phyloP scores from a whole-genome alignment of 2,113 vertebrate genomes.

The Eubucco bourcierii region DNA sequence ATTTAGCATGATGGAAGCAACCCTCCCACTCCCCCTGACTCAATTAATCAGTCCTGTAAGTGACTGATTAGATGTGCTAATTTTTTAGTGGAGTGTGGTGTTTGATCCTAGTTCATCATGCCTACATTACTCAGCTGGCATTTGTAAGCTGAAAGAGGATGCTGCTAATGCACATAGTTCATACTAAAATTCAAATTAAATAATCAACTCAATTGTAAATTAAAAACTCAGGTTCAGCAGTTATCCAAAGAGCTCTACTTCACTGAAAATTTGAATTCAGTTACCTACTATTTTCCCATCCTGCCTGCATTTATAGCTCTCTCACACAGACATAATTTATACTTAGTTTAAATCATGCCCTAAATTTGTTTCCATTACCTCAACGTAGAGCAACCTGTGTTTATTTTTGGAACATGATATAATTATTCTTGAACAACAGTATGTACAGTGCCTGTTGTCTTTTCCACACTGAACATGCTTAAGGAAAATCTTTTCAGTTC shows the following conservation, averaged over 20 bases:
- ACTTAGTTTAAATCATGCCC: constrained; percentile 10
- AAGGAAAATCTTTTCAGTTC: not conserved
- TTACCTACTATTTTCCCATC: not conserved
- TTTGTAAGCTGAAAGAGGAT: constrained; percentile 37
- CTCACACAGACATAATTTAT: constrained; percentile 27
- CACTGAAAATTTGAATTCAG: not conserved
- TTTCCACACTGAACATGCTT: not conserved
- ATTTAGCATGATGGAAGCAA: constrained; percentile 11
- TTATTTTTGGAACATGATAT: constrained; percentile 37
- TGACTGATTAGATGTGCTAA: constrained; percentile 44
- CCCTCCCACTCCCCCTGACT: not conserved
- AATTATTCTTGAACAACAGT: constrained; percentile 17
- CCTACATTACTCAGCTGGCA: not conserved
- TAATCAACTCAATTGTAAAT: constrained; percentile 54
- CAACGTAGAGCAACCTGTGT: not conserved
- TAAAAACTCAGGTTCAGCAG: constrained; percentile 48
- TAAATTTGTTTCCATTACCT: constrained; percentile 40
- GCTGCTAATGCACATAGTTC: not conserved
- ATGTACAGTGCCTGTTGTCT: not conserved
- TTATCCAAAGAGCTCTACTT: constrained; percentile 7
- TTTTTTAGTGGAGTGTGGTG: constrained; percentile 18
- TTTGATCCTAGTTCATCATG: constrained; percentile 24
- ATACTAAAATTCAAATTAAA: constrained; percentile 60
- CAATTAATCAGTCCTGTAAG: constrained; percentile 60
- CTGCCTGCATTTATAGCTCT: not conserved